phyloP scores from a whole-genome alignment of 2,113 vertebrate species.

The Oplegnathus fasciatus region DNA sequence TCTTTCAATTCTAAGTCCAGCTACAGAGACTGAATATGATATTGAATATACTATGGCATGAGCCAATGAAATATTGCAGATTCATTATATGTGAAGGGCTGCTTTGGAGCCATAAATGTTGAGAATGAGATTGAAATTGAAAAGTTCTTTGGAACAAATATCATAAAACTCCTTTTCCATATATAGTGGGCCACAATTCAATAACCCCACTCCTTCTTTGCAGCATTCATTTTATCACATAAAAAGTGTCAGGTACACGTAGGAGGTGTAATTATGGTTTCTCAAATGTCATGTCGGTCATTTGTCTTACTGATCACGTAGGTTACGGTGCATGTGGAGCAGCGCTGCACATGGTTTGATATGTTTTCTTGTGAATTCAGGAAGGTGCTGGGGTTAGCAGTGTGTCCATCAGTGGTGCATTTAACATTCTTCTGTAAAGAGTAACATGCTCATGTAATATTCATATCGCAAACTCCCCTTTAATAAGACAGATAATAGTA shows the following conservation, averaged over 20 bases:
- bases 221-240: constrained; percentile 59
- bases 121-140: constrained; percentile 83
- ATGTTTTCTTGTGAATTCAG: constrained; percentile 30
- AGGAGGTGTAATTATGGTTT: constrained; percentile 69
- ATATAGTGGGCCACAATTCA: constrained; percentile 64
- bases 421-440: constrained; percentile 22
- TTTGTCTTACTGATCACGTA: constrained; percentile 67
- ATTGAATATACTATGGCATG: constrained; percentile 74
- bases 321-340: constrained; percentile 29
- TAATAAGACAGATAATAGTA: constrained; percentile 77
- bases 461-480: constrained; percentile 63
- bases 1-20: constrained; percentile 64
- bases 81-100: constrained; percentile 78
- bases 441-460: constrained; percentile 66
- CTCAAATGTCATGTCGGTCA: constrained; percentile 69
- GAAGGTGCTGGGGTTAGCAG: neutral
- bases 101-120: constrained; percentile 81
- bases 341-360: neutral
- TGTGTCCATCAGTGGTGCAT: constrained; percentile 1
- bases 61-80: constrained; percentile 78
- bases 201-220: constrained; percentile 43
- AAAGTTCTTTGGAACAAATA: constrained; percentile 81
- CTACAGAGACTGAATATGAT: constrained; percentile 67
- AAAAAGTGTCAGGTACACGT: constrained; percentile 71
- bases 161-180: constrained; percentile 75